Evolutionary conservation across 2,113 vertebrate genomes (phyloP), one percentile per base, ranked within the genome.

Genomic region (Chlamydotis undulata): DNA sequence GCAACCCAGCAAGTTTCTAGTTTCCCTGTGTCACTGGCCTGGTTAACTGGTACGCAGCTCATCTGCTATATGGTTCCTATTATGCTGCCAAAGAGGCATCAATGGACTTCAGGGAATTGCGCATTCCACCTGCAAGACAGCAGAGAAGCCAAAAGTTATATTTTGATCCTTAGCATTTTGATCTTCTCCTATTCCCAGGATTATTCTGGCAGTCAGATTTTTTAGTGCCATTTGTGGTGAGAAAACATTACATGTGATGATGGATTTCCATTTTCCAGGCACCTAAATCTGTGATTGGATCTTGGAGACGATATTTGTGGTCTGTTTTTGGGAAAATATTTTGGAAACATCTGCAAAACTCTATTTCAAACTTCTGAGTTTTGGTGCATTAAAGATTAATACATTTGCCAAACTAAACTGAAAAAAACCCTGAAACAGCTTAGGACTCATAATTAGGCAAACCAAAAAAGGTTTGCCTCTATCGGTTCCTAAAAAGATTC

Each of bases 271-370:
- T 87, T 90, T 91, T 69, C 63, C 82, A 87, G 70, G 64, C 22
- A 57, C 11, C 53, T 83, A 53, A 82, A 26, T 60, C 57, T 80
- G 23, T 87, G 91, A 82, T 15, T 91, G 82, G 74, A 24, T 96
- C 41, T 73, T 79, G 41, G 55, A 93, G 63, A 31, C 15, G 87
- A 1, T 73, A 53, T 84, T 85, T 95, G 53, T 82, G 49, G 70
- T 85, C 22, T 67, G 22, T 50, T 28, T 82, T 87, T 43, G 43
- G 52, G 69, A 79, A 89, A 92, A 94, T 84, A 85, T 85, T 96
- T 93, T 89, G 53, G 61, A 85, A 96, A 87, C 61, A 85, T 91
- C 94, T 87, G 87, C 76, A 93, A 90, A 96, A 74, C 7, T 6
- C 29, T 90, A 21, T 83, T 94, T 84, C 55, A 91, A 29, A 56